Evolutionary conservation across 2,113 vertebrate genomes (phyloP), one percentile per base, ranked within the genome.

Genomic region (Grus americana): DNA sequence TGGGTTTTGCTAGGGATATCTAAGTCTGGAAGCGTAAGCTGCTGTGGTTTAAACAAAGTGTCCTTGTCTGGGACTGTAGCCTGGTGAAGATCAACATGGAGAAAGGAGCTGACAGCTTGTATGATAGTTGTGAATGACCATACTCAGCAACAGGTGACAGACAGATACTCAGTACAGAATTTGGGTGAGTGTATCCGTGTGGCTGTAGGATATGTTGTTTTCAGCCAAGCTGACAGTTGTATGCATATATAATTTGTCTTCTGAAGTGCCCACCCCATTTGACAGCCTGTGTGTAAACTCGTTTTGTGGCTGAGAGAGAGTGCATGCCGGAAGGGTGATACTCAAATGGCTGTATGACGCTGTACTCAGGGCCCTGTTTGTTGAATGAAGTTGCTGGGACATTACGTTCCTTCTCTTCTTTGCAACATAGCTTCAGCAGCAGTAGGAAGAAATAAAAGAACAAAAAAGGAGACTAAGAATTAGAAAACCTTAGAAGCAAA

Each of bases 271-370:
- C 15, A 13, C 54, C 15, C 24, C 55, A 9, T 63, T 47, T 55
- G 52, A 38, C 32, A 34, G 29, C 26, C 29, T 55, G 14, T 47
- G 23, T 36, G 17, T 61, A 30, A 21, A 66, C 61, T n/a, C 54
- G 6, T 68, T 84, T 47, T 58, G 34, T 79, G 46, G 9, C 19
- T 80, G 26, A 67, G 47, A 75, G 13, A 12, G 4, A 46, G 36
- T 23, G 16, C 4, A 1, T 5, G 12, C 11, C 2, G 2, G 7
- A 44, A 58, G 5, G 70, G 9, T 40, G 58, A 29, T 44, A 12
- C 36, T 63, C 19, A 27, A 26, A 6, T 19, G 49, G n/a, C 9
- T 72, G 26, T 59, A 24, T 29, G 47, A 17, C 42, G 12, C 32
- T 79, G 42, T 49, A 36, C 7, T 10, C 5, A 27, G 34, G 70